Evolutionary conservation across 2,113 vertebrate species (phyloP), one percentile per base, ranked within the genome.

Genomic region (Psophia crepitans): DNA sequence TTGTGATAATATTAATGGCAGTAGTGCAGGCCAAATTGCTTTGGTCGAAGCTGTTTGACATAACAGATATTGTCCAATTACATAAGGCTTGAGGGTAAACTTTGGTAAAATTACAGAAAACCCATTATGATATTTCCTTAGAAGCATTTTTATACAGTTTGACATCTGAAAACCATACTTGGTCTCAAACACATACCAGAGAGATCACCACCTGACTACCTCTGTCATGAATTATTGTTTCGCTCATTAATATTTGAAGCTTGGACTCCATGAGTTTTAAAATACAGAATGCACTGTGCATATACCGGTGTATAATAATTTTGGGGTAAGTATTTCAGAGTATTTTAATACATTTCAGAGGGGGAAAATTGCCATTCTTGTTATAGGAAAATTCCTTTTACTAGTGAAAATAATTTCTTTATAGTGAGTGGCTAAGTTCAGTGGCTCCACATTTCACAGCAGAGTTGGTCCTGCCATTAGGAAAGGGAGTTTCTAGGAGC

Each of bases 101-200:
- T n/a, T 69, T 27, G 48, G 57, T 76, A 73, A 90, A 92, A 87
- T 54, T 92, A 65, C 79, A 75, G 77, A 95, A 96, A 92, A 48
- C 9, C 4, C 39, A 33, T 79, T 82, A 60, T 89, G 56, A 56
- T 53, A 79, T 63, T 75, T 87, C n/a, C 84, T 65, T 28, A 69
- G 58, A 65, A 82, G 11, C n/a, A 41, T 84, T 95, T 94, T 91
- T 71, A 33, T 69, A 33, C 22, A 54, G 21, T 89, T 49, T 89
- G 83, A 82, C 51, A 60, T 51, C 64, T 92, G 69, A 89, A 94
- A 94, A 92, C 24, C 64, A 84, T 53, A 20, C 39, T 66, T 70
- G 30, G 26, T 71, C 48, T 90, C 83, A 65, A 71, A 77, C 4
- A 57, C 44, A 64, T 82, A 80, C 23, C 22, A 73, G 48, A 35